Evolutionary conservation across 2,888 invertebrate species (phyloP), one percentile per base, ranked within the genome.

Genomic region (Ceramica pisi): DNA sequence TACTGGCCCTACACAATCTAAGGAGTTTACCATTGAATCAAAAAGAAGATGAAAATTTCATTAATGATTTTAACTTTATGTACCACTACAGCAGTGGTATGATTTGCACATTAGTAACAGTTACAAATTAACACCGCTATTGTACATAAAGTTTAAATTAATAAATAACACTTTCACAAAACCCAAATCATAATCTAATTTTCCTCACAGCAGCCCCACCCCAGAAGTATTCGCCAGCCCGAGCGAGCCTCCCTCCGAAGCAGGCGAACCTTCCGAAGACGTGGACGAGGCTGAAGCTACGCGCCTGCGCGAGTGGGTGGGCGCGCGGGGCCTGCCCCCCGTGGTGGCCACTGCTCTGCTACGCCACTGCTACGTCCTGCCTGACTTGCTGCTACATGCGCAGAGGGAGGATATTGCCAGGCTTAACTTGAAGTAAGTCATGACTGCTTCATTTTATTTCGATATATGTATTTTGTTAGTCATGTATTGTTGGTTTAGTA

Each of bases 361-460:
- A 4, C 92, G 95, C 35, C 98, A 99, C 91, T 97, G 98, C 80
- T 99, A 98, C 91, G 97, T 97, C 0, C 96, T 98, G 77, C 97
- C 97, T 41, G 99, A 99, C 92, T 95, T 99, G 65, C 92, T 99
- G 76, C 97, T 97, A 78, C 97, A 98, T 86, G 97, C 98, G 86
- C 97, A 97, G 23, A 97, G 98, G 84, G 98, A 98, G 65, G 99
- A 99, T 93, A 94, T 99, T 67, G 96, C 97, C 67, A 97, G 97
- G 86, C 95, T 99, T 70, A 97, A 97, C 65, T 35, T 78, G 5
- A 78, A 79, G 77, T 77, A 38, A 53, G 76, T n/a, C n/a, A n/a
- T n/a, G n/a, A n/a, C n/a, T n/a, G n/a, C n/a, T n/a, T n/a, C n/a
- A n/a, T n/a, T n/a, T n/a, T n/a, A n/a, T n/a, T n/a, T n/a, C n/a